A percentile compares a stretch with the other conserved stretches of the same genome.
Conservation (phyloP, 2,888 invertebrate genomes). For the Drosophila paracracens region DNA sequence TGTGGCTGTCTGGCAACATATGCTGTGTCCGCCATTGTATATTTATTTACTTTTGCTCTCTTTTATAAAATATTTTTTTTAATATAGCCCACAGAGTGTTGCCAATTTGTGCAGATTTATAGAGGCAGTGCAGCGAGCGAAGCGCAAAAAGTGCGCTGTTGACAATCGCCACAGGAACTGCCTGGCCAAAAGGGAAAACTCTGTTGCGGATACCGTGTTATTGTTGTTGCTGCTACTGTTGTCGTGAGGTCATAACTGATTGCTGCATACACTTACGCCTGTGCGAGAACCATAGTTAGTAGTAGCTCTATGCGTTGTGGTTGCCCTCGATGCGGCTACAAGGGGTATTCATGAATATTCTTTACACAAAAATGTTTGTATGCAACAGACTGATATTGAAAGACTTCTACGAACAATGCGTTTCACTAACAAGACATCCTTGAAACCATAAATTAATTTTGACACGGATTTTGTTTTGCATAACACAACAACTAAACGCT, state of each 20-base stretch:
- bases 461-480: background rate
- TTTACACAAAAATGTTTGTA: background rate
- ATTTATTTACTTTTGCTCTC: slow-evolving; percentile 78
- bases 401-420: background rate
- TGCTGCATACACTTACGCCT: slow-evolving; percentile 71
- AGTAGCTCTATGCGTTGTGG: slow-evolving; percentile 33
- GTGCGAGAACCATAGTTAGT: slow-evolving; percentile 19
- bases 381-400: background rate
- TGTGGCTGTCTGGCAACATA: slow-evolving; percentile 70
- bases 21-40: slow-evolving; percentile 65
- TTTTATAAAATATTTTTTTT: slow-evolving; percentile 80
- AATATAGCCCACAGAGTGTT: slow-evolving; percentile 79
- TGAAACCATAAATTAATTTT: background rate
- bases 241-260: slow-evolving; percentile 72
- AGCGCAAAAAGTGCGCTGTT: slow-evolving; percentile 64
- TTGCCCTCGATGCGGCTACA: slow-evolving; percentile 18
- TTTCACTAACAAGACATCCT: background rate
- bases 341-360: slow-evolving; percentile 53
- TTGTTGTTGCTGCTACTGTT: slow-evolving; percentile 22
- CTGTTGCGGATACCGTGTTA: slow-evolving; percentile 24
- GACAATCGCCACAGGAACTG: slow-evolving; percentile 79
- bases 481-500: background rate
- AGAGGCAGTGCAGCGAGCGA: slow-evolving; percentile 50
- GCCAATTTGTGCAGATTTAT: slow-evolving; percentile 83
- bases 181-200: slow-evolving; percentile 46